Base-by-base conservation (phyloP, 2,113 vertebrate species). In the Silurus asotus region DNA sequence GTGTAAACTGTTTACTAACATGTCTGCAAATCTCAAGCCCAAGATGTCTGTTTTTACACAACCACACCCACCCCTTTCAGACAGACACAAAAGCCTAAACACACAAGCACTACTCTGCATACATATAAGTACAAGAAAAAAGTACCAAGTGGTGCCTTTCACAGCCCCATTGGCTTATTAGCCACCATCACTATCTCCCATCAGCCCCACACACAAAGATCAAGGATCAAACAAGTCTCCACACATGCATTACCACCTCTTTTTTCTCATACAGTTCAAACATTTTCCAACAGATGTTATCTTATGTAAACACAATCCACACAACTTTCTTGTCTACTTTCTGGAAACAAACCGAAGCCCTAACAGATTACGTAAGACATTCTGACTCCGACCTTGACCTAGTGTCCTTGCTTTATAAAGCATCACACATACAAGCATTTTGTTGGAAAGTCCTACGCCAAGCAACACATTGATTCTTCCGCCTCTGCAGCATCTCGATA, bases 381-480 rank as follows among this genome's bases (percentile, higher is more conserved):
- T 87, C 77, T 81, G 67, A 82, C 59, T 70, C 25, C 77, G 82
- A 69, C 74, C 45, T 61, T 81, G 70, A 77, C 84, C 81, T 76
- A 37, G 56, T 88, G 69, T 59, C 61, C 76, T 72, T 81, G 49
- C 88, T 84, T 81, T 87, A 76, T 88, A 88, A 88, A 90, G 87
- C 78, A 72, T 58, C 19, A 56, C 64, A 75, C 75, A 62, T 81
- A 67, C 20, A 58, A 61, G 15, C 53, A 69, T 81, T 25, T 53
- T 65, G 82, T 82, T 85, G 37, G 37, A 76, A 83, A 82, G 37
- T 61, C 19, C 64, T 79, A 82, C 8, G 23, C 48, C 58, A 49
- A 74, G 14, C 48, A 82, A 28, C 67, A 28, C 59, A 51, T 65
- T 56, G 62, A 28, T 49, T 83, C 69, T 65, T 75, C 59, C 15